A percentile compares a stretch with the other conserved stretches of the same genome.
These are phyloP conservation scores for Sporophila hypoxantha DNA, from an alignment of 2,113 vertebrate species.

Conservation along the genomic window DNA sequence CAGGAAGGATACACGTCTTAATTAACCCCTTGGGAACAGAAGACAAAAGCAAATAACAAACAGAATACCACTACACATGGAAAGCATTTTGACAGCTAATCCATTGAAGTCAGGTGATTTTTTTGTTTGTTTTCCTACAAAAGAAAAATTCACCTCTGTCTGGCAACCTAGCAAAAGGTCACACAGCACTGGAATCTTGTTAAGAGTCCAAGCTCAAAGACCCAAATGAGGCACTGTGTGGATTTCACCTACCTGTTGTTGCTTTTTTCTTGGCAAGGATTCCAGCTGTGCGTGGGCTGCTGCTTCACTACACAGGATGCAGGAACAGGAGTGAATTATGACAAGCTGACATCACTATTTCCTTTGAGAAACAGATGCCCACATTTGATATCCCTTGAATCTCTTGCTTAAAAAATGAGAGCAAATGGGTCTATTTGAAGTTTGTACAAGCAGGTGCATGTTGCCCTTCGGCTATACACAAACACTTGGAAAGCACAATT, in stretches of 20 bases:
- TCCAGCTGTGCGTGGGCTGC: conserved; percentile 1
- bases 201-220: neutral
- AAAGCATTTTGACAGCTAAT: neutral
- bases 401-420: neutral
- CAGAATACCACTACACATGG: neutral
- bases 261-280: neutral
- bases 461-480: neutral
- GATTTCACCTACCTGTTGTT: neutral
- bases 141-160: neutral
- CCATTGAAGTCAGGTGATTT: conserved; percentile 7
- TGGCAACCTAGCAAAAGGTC: neutral
- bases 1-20: neutral
- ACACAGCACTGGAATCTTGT: neutral
- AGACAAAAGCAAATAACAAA: neutral
- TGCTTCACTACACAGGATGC: neutral
- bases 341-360: neutral
- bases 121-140: neutral
- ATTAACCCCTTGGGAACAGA: conserved; percentile 5
- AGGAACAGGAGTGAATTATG: neutral
- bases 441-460: neutral
- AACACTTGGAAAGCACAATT: neutral
- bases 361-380: conserved; percentile 19
- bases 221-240: neutral
- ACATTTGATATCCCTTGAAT: neutral
- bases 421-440: neutral